These are phyloP conservation scores for Enteromius treurensis DNA, from an alignment of 2,797 vertebrate genomes.

Conservation along the genomic window DNA sequence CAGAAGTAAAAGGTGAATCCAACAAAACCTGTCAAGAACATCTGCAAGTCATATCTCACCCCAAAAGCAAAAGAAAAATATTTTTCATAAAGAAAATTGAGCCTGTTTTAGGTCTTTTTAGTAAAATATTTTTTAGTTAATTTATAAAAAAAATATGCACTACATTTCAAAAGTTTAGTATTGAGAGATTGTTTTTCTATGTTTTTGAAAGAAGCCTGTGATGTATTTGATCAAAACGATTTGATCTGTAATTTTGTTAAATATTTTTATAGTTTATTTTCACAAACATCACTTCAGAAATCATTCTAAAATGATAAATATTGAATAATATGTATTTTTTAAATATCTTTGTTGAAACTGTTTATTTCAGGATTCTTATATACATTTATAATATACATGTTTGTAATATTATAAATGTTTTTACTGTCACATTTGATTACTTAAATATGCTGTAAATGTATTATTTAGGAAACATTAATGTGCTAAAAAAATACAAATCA, in stretches of 20 bases:
- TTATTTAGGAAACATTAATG: no score
- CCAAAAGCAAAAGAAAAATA: neutral
- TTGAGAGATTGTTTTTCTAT: neutral
- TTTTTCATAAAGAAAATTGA: neutral
- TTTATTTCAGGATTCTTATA: neutral
- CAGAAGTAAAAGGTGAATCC: neutral
- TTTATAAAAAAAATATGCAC: neutral
- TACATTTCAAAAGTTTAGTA: neutral
- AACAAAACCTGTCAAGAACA: conserved; percentile 10
- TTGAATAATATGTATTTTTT: neutral
- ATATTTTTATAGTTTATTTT: neutral
- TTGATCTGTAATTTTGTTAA: neutral
- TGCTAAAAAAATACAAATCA: neutral
- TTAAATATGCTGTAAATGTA: neutral
- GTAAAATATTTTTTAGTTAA: neutral
- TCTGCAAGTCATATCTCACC: neutral
- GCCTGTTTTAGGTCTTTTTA: neutral
- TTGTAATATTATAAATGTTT: neutral
- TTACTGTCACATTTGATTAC: neutral
- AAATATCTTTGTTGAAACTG: neutral
- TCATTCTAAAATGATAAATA: neutral
- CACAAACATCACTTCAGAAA: neutral
- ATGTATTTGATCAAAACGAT: neutral
- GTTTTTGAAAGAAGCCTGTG: neutral
- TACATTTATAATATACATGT: no score